Base-by-base conservation (phyloP, 2,797 vertebrate species). In the Neosilurus mollespiculum region DNA sequence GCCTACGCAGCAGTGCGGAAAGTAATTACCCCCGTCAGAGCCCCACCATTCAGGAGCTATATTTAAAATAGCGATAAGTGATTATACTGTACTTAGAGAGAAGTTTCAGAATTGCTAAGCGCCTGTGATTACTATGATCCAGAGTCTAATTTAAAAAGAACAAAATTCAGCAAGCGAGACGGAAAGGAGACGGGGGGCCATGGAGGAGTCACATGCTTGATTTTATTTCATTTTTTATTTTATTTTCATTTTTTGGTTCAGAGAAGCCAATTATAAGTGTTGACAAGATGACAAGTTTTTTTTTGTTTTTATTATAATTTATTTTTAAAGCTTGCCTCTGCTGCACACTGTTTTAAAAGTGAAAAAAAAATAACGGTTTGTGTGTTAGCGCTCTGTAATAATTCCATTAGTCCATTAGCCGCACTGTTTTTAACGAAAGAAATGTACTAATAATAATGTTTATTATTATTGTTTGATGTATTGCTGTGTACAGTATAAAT, bases 1-100 rank as follows among this genome's bases (percentile, higher is more conserved):
- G 59, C 85, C 81, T 88, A 88, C 59, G 64, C 70, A 71, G 81
- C 86, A 86, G 72, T 26, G 79, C 77, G 83, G 82, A 65, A 82
- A 87, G 87, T 83, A 90, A 90, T 91, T 90, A 90, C 85, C 81
- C 86, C 76, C 80, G 78, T 88, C 87, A 88, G 82, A 87, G 78
- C 81, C 72, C 22, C 80, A 84, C 88, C 81, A 75, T 91, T 88
- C 88, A 82, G 87, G 80, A 89, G 88, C 88, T 92, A 87, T 90
- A 88, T 93, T 92, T 92, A 89, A 91, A 90, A 89, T 90, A 90
- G 91, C 91, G 89, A 85, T 88, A 89, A 90, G 90, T 89, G 85
- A 92, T 93, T 92, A 93, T 88, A 89, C 90, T 89, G 84, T 89
- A 89, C 91, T 91, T 88, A 87, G 77, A 84, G 64, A 82, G 86